Base-by-base conservation (phyloP, 2,797 vertebrate species). In the Muscicapa comitata region DNA sequence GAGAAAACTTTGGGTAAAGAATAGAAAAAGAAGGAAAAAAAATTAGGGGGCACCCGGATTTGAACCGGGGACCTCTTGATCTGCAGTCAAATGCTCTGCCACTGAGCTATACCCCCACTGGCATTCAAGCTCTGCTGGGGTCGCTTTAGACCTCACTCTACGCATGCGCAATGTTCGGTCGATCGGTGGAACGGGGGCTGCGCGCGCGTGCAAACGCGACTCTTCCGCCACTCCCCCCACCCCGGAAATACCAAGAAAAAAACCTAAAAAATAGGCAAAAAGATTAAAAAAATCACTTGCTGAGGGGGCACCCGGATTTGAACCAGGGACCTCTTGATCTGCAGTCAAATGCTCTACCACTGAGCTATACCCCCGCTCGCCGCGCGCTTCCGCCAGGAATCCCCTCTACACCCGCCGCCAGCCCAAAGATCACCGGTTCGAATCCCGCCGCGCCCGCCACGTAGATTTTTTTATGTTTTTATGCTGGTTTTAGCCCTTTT, bases 291-390 rank as follows among this genome's bases (percentile, higher is more conserved):
- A 43, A 19, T 5, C 7, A 17, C 17, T 17, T 7, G 4, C 8
- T 17, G 40, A 43, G 42, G 42, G 42, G 42, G 42, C 42, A 43
- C 42, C 42, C 19, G 42, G 42, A 43, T 20, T 43, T 43, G 42
- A 43, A 43, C 42, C 79, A 65, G 87, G 87, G 87, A 97, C 96
- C 95, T 94, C 95, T 97, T 96, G 95, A 97, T 97, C 96, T 96
- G 95, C 96, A 96, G 96, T 97, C 95, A 97, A 97, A 97, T 94
- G 94, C 95, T 97, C 95, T 97, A 0, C 96, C 96, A 82, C 96
- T 97, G 95, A 97, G 96, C 96, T 94, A 97, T 92, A 97, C 92
- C 93, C 95, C 38, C 38, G 38, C 38, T 38, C n/a, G 29, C 11
- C 9, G 5, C 29, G 1, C 3, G 3, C 1, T 0, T 0, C 0